Conservation (phyloP, 1,140 invertebrate genomes). For the Lerema accius region DNA sequence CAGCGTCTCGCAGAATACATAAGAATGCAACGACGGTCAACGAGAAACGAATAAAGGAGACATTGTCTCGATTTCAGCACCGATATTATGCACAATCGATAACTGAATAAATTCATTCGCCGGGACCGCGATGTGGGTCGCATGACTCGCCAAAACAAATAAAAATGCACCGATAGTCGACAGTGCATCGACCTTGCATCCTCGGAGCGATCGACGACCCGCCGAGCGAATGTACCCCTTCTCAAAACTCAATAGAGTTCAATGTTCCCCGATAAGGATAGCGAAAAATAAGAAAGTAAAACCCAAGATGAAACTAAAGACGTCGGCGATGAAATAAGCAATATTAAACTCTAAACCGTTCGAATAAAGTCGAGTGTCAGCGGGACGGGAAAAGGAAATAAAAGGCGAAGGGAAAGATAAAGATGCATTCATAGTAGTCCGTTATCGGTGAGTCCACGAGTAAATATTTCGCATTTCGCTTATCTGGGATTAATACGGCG, state of each 20-base stretch:
- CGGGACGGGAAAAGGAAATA: conserved; percentile 42
- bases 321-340: conserved; percentile 38
- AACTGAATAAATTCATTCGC: conserved; percentile 79
- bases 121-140: conserved; percentile 74
- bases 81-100: conserved; percentile 79
- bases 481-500: conserved; percentile 70
- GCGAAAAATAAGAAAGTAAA: conserved; percentile 77
- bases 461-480: conserved; percentile 78
- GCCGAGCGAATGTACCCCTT: conserved; percentile 47
- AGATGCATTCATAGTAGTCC: conserved; percentile 70
- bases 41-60: conserved; percentile 36
- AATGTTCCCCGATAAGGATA: conserved; percentile 44
- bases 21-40: conserved; percentile 30
- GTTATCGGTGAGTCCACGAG: conserved; percentile 67
- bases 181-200: conserved; percentile 78
- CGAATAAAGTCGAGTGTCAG: conserved; percentile 41
- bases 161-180: conserved; percentile 76
- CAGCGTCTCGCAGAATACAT: conserved; percentile 15
- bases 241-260: conserved; percentile 44
- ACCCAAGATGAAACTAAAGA: conserved; percentile 78
- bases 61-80: conserved; percentile 50
- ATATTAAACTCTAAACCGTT: conserved; percentile 49
- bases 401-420: conserved; percentile 68
- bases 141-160: conserved; percentile 78
- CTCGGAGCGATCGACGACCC: conserved; percentile 40